Conservation (phyloP, 2,797 vertebrate species). For the Acipenser ruthenus region DNA sequence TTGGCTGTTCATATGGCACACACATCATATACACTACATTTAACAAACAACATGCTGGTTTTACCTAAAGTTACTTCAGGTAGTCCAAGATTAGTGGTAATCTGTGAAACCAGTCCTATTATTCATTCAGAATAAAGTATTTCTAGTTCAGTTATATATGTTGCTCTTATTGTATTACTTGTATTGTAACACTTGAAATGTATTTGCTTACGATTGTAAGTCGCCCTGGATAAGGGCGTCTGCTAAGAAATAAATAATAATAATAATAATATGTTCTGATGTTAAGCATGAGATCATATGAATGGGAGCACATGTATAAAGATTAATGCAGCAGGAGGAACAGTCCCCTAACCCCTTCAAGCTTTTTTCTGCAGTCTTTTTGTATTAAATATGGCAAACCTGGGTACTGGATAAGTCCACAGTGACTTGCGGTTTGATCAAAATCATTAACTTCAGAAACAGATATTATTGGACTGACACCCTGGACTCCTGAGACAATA, state of each 20-base stretch:
- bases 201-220: no score
- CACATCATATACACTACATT: slow-evolving; percentile 31
- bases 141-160: no score
- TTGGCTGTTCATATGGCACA: slow-evolving; percentile 29
- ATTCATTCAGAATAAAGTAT: no score
- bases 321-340: slow-evolving; percentile 23
- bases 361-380: slow-evolving; percentile 39
- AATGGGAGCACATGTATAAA: slow-evolving; percentile 30
- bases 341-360: slow-evolving; percentile 21
- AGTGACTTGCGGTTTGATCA: slow-evolving; percentile 28
- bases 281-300: slow-evolving; percentile 30
- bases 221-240: no score
- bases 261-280: no score
- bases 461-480: slow-evolving; percentile 35
- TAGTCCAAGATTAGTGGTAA: background rate
- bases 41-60: slow-evolving; percentile 8
- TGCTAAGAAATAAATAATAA: no score
- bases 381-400: slow-evolving; percentile 30
- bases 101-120: background rate
- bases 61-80: slow-evolving; percentile 24
- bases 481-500: slow-evolving; percentile 18
- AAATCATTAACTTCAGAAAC: slow-evolving; percentile 30
- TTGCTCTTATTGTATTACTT: no score
- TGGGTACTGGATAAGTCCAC: slow-evolving; percentile 18
- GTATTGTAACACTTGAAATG: no score